Conservation (phyloP, 2,113 vertebrate species). For the Piprites chloris region DNA sequence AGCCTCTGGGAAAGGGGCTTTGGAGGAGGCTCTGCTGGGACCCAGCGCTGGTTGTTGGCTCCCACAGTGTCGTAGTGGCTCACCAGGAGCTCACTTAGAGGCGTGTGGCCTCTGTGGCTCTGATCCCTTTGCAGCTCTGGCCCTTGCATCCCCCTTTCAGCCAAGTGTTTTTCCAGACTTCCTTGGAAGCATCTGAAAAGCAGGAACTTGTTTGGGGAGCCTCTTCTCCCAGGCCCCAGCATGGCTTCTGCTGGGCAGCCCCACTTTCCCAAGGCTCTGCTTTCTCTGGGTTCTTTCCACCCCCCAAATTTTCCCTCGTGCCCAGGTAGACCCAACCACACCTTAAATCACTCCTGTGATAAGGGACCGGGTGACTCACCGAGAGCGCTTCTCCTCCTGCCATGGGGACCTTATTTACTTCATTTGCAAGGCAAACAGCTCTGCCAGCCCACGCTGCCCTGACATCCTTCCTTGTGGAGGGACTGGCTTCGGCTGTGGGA, state of each 20-base stretch:
- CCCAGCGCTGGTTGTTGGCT: rapidly evolving
- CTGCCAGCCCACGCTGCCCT: neutral
- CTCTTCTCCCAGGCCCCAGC: neutral
- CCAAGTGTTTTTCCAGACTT: neutral
- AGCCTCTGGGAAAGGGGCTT: neutral
- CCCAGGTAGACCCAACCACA: conserved; percentile 22
- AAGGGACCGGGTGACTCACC: conserved; percentile 3
- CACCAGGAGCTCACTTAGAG: neutral
- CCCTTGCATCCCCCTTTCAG: neutral
- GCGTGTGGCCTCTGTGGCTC: neutral
- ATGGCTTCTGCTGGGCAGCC: neutral
- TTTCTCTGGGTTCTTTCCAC: neutral
- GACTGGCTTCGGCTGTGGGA: neutral
- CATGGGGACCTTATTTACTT: neutral
- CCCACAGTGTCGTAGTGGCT: rapidly evolving
- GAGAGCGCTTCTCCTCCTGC: neutral
- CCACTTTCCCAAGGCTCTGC: neutral
- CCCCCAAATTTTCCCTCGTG: neutral
- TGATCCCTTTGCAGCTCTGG: neutral
- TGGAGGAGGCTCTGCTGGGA: neutral
- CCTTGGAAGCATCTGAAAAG: neutral
- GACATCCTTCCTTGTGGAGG: neutral
- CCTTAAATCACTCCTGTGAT: conserved; percentile 31
- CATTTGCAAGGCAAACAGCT: conserved; percentile 54
- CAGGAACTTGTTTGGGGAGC: neutral